Evolutionary conservation across 2,888 invertebrate species (phyloP).

Genomic region (Acronicta aceris): DNA sequence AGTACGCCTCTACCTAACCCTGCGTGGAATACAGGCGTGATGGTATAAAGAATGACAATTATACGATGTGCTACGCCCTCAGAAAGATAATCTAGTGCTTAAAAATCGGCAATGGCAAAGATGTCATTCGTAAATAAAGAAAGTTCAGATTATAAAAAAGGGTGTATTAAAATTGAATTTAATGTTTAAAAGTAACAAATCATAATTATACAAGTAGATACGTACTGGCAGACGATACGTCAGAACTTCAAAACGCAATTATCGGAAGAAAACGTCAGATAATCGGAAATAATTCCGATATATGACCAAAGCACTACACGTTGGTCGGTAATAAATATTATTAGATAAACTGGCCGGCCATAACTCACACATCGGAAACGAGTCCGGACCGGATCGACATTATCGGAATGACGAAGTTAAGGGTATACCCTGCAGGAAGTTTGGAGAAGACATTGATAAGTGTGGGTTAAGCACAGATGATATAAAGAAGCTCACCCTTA

Average conservation of each 20-base stretch:
- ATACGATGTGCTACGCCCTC: no score
- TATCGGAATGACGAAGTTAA: constrained; percentile 23
- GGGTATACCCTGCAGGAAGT: constrained; percentile 9
- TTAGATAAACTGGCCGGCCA: constrained; percentile 5
- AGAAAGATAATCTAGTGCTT: no score
- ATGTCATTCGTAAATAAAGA: no score
- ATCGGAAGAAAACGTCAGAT: constrained; percentile 8
- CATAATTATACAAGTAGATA: no score
- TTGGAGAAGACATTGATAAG: constrained; percentile 7
- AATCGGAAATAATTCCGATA: constrained; percentile 5
- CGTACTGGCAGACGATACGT: no score
- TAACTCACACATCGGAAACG: constrained; percentile 41
- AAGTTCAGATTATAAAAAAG: no score
- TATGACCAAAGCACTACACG: constrained; percentile 11
- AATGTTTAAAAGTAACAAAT: no score
- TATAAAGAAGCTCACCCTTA: neutral
- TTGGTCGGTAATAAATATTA: constrained; percentile 11
- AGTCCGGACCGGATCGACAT: constrained; percentile 13
- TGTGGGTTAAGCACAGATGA: neutral
- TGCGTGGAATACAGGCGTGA: no score
- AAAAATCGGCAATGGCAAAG: no score
- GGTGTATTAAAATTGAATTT: neutral
- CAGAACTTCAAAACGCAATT: constrained; percentile 8
- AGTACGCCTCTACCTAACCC: no score
- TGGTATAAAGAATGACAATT: no score